Evolutionary conservation across 2,113 vertebrate genomes (phyloP).

Genomic region (Hippotragus niger): DNA sequence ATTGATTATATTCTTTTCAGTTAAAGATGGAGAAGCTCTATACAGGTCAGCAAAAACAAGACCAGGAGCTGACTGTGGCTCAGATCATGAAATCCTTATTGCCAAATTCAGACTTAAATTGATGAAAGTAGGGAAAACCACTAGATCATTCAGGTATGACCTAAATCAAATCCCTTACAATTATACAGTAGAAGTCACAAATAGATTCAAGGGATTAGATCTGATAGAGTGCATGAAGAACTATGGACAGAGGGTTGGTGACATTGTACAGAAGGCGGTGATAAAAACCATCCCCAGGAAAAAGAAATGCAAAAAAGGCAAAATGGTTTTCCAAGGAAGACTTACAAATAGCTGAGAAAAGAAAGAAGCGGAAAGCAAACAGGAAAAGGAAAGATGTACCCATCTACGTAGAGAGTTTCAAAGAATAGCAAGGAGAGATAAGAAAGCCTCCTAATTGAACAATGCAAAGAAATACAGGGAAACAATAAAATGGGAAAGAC

Average conservation of each 20-base stretch:
- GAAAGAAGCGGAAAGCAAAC: neutral
- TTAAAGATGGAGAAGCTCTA: neutral
- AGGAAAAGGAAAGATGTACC: neutral
- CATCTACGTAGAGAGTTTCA: neutral
- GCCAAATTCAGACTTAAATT: neutral
- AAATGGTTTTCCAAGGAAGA: neutral
- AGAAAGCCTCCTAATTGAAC: neutral
- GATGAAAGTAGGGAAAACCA: neutral
- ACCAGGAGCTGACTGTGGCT: neutral
- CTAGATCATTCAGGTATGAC: neutral
- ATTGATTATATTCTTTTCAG: neutral
- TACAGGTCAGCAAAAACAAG: neutral
- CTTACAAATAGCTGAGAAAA: neutral
- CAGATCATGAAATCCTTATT: neutral
- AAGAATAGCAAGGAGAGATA: neutral
- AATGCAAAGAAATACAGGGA: neutral
- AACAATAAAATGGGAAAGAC: neutral
- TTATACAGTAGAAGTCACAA: neutral
- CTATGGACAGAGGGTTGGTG: neutral
- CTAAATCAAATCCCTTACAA: neutral
- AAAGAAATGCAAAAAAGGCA: neutral
- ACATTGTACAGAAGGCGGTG: accelerated
- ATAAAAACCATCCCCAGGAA: neutral
- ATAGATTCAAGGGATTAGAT: neutral
- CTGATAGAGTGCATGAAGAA: neutral